Evolutionary conservation across 2,888 invertebrate genomes (phyloP), one percentile per base, ranked within the genome.

Genomic region (Cabera pusaria): DNA sequence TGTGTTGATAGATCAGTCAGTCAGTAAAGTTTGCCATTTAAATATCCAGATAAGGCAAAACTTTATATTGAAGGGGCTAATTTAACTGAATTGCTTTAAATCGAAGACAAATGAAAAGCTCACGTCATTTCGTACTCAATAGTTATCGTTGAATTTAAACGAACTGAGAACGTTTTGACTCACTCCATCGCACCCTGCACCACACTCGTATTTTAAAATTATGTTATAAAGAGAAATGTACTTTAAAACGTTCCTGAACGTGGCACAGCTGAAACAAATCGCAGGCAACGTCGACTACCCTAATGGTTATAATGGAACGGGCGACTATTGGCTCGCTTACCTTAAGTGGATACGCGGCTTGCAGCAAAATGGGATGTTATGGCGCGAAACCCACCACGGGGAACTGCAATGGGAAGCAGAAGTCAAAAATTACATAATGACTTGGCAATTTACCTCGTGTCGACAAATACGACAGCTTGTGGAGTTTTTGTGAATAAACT

Each of bases 251-350:
- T 71, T 59, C 53, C 52, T 56, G 59, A 65, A 61, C 56, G 56
- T 56, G 71, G 67, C 71, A 63, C 72, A 74, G 72, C 75, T 74
- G 78, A 74, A 76, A 78, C 75, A 79, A 79, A 81, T 80, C 72
- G 77, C 56, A 51, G 54, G 49, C 57, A 52, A 46, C 49, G 60
- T 56, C 60, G 56, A 57, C 58, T 46, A 38, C 59, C 53, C 58
- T 75, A 76, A 76, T 74, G 74, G 73, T 58, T 57, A 54, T 70
- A 73, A 72, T 70, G 68, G 72, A 63, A 57, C 14, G 26, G 57
- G 47, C 51, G 50, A 64, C 64, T 66, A 68, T 70, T 68, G 60
- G 63, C 52, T 45, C 68, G 60, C 59, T 60, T 61, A 68, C 61
- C 68, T 66, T 71, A 66, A 70, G 72, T 70, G 69, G 61, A 45